Conservation (phyloP, 1,140 invertebrate genomes). For the Nasonia vitripennis region DNA sequence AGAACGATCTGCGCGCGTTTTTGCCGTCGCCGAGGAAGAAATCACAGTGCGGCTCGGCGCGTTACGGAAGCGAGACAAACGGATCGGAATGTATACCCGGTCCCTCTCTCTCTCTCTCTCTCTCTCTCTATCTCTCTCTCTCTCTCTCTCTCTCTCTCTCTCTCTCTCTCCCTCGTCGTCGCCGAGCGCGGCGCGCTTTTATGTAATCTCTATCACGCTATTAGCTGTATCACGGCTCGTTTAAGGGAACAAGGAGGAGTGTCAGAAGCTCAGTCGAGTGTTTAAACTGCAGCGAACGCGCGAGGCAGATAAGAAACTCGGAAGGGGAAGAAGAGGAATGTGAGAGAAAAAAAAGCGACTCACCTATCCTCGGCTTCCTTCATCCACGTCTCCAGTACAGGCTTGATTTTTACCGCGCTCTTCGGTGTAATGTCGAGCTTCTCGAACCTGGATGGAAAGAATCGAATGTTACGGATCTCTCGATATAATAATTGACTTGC, state of each 20-base stretch:
- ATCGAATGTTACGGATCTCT: slow-evolving; percentile 26
- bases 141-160: neutral
- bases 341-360: slow-evolving; percentile 67
- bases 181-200: neutral
- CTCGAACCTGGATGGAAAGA: slow-evolving; percentile 88
- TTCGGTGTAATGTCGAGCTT: slow-evolving; percentile 99
- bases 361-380: slow-evolving; percentile 97
- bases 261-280: neutral
- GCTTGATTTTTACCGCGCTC: slow-evolving; percentile 99
- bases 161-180: neutral
- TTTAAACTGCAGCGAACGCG: neutral
- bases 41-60: neutral
- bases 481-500: neutral
- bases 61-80: slow-evolving; percentile 27
- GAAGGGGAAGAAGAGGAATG: slow-evolving; percentile 17
- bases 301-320: slow-evolving; percentile 9
- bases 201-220: slow-evolving; percentile 8
- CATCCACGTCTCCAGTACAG: slow-evolving; percentile 98
- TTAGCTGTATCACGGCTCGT: neutral
- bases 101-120: neutral
- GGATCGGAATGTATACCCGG: slow-evolving; percentile 12
- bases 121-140: neutral
- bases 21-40: neutral
- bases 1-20: slow-evolving; percentile 22
- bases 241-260: slow-evolving; percentile 3